Percentiles rank a stretch among this genome's conserved stretches.
These are phyloP conservation scores for Helicolenus hilgendorfi DNA, from an alignment of 2,797 vertebrate species.

Conservation along the genomic window DNA sequence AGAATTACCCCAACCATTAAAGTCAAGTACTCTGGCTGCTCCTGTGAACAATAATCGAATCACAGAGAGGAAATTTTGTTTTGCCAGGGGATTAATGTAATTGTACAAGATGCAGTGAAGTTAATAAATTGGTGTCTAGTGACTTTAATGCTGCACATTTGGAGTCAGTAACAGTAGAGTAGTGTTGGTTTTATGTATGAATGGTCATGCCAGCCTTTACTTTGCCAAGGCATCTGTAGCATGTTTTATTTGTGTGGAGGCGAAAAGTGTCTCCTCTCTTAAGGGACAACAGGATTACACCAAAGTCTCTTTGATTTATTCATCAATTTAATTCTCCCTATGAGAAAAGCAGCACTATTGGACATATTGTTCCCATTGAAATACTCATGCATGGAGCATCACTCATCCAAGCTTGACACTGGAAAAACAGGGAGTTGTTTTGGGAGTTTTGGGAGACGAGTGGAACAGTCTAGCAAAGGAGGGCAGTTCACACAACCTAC, in stretches of 20 bases:
- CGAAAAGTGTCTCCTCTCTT: conserved; percentile 1
- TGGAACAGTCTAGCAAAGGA: conserved; percentile 26
- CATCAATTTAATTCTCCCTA: conserved; percentile 53
- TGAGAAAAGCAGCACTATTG: conserved; percentile 54
- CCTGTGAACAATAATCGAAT: conserved; percentile 61
- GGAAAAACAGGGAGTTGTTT: conserved; percentile 72
- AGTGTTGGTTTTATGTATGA: background rate
- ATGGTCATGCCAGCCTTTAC: conserved; percentile 27
- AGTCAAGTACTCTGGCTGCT: conserved; percentile 56
- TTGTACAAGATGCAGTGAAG: background rate
- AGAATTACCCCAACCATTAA: conserved; percentile 58
- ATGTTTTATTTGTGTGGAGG: conserved; percentile 43
- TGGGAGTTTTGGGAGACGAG: conserved; percentile 27
- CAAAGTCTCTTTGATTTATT: conserved; percentile 69
- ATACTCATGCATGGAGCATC: conserved; percentile 65
- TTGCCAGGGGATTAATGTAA: conserved; percentile 51
- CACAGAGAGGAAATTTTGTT: conserved; percentile 25
- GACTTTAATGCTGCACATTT: conserved; percentile 39
- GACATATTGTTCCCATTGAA: conserved; percentile 78
- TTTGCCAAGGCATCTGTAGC: conserved; percentile 16
- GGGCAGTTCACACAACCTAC: background rate
- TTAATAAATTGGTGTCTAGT: conserved; percentile 13
- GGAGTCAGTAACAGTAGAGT: background rate
- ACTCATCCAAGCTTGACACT: conserved; percentile 71
- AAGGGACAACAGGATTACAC: conserved; percentile 44